phyloP scores from a whole-genome alignment of 2,113 vertebrate species.

The Nerophis lumbriciformis region DNA sequence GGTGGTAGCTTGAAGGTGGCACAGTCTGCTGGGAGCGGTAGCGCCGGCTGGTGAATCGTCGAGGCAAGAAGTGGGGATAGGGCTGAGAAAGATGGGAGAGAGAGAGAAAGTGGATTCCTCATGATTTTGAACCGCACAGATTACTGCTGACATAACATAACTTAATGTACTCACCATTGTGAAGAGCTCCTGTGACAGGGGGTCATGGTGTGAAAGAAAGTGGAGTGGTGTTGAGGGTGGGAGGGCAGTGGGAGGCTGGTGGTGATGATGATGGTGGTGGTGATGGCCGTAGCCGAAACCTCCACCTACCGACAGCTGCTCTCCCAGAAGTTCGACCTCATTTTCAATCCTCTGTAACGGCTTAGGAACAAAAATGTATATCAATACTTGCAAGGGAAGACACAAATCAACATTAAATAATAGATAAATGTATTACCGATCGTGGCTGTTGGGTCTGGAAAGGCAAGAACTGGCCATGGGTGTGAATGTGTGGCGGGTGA shows the following conservation, averaged over 20 bases:
- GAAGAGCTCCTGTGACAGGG: slow-evolving; percentile 91
- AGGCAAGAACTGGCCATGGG: slow-evolving; percentile 90
- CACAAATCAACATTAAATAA: background rate
- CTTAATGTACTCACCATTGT: slow-evolving; percentile 80
- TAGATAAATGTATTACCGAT: slow-evolving; percentile 72
- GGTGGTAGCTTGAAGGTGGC: slow-evolving; percentile 89
- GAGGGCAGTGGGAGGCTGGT: slow-evolving; percentile 76
- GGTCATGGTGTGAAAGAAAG: slow-evolving; percentile 87
- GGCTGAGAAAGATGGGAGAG: slow-evolving; percentile 66
- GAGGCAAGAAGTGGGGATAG: slow-evolving; percentile 92
- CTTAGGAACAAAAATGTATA: slow-evolving; percentile 52
- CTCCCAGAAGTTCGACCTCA: slow-evolving; percentile 91
- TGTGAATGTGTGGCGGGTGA: slow-evolving; percentile 85
- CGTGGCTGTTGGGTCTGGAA: slow-evolving; percentile 94
- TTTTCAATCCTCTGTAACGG: slow-evolving; percentile 97
- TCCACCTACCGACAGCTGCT: slow-evolving; percentile 87
- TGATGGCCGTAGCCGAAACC: slow-evolving; percentile 88
- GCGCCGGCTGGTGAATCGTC: slow-evolving; percentile 86
- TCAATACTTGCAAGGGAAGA: background rate
- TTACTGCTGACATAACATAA: background rate
- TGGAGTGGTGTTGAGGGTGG: slow-evolving; percentile 90
- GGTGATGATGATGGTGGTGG: slow-evolving; percentile 79
- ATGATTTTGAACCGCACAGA: background rate
- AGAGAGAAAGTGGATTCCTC: background rate
- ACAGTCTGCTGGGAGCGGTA: slow-evolving; percentile 89